A percentile compares a stretch with the other conserved stretches of the same genome.
phyloP scores from a whole-genome alignment of 2,113 vertebrate genomes.

The Marmota monax region DNA sequence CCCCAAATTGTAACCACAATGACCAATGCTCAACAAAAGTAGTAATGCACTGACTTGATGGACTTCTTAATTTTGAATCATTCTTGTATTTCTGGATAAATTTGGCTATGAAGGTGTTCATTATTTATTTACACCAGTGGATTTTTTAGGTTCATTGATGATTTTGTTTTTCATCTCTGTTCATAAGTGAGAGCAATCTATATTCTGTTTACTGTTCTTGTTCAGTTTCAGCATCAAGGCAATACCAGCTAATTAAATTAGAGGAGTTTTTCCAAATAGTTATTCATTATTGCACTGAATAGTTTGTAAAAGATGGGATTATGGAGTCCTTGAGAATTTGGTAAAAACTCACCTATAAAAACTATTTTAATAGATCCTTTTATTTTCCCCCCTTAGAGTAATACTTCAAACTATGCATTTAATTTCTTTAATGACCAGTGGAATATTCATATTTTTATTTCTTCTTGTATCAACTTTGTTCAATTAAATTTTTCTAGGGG shows the following conservation, averaged over 20 bases:
- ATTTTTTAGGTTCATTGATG: background rate
- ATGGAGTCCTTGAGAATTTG: background rate
- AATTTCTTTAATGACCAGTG: constrained; percentile 14
- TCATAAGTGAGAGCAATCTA: background rate
- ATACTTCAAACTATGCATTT: constrained; percentile 2
- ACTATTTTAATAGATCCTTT: background rate
- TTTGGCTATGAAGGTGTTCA: background rate
- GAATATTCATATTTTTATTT: background rate
- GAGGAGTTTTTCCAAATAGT: background rate
- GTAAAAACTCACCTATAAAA: background rate
- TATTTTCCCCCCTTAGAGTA: background rate
- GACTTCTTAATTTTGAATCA: background rate
- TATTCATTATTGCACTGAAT: background rate
- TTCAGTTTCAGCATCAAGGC: background rate
- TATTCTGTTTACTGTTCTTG: background rate
- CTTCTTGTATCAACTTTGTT: background rate
- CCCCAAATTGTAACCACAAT: background rate
- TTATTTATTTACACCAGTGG: background rate
- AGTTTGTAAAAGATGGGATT: background rate
- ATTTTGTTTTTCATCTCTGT: constrained; percentile 20
- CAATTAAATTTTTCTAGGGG: background rate
- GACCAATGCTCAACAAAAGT: background rate
- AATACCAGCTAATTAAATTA: background rate
- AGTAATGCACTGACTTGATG: background rate
- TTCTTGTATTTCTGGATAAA: background rate